Base-by-base conservation (phyloP, 2,113 vertebrate species). In the Diphyllodes magnificus region DNA sequence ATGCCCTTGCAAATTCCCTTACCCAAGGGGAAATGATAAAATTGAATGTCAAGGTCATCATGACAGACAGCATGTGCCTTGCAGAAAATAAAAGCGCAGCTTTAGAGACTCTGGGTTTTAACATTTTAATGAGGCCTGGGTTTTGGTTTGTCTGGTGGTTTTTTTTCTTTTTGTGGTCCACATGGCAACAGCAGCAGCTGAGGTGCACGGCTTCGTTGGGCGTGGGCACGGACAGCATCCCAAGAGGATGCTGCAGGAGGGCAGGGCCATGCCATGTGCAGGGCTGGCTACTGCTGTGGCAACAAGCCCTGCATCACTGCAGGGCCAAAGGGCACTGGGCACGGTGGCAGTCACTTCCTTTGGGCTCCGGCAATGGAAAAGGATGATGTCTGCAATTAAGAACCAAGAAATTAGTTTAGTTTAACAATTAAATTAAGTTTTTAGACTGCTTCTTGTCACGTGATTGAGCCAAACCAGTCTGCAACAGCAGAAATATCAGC, bases 401-500 rank as follows among this genome's bases (percentile, higher is more conserved):
- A 53, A 95, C 72, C 92, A 95, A 91, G 79, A 51, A 91, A 51
- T 54, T 51, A n/a, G 16, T 90, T 94, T 86, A 66, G 82, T 96
- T 96, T 73, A 96, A 95, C 84, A 96, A 94, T 93, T 80, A 83
- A 96, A 95, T 96, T 92, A 83, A 31, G 20, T 93, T 96, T 97
- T 76, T 60, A 73, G 53, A 24, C 63, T 54, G 54, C 60, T 88
- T 71, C 51, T 93, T 95, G 21, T 19, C 20, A 13, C 50, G 39
- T 16, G 68, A 61, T 28, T 90, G 80, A 88, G 40, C 79, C 21
- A 60, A 81, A 73, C 30, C 17, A 50, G 33, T 18, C 11, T 30
- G 25, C 49, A 70, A 31, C 6, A 64, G 13, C 14, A 50, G 33
- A n/a, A 60, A 44, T 47, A 21, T 10, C 42, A 61, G 73, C 39